A percentile compares a stretch with the other conserved stretches of the same genome.
phyloP scores from a whole-genome alignment of 2,113 vertebrate species.

The Gopherus evgoodei region DNA sequence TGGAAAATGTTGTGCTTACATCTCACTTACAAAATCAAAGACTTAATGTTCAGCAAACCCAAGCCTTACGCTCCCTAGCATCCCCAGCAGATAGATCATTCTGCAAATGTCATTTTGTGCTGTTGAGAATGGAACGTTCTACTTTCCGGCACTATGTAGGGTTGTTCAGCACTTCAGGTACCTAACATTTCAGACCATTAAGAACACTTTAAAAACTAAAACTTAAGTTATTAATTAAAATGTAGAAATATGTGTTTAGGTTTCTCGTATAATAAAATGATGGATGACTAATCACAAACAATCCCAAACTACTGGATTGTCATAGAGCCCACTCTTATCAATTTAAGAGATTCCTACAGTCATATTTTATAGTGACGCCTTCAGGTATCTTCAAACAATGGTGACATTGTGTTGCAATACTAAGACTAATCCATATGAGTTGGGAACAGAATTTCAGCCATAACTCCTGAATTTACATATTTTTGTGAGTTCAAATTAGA shows the following conservation, averaged over 20 bases:
- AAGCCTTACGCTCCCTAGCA: neutral
- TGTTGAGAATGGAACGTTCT: neutral
- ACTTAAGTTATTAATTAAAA: neutral
- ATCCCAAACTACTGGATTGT: neutral
- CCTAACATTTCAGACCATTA: neutral
- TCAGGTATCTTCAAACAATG: neutral
- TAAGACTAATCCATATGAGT: neutral
- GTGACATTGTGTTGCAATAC: accelerated
- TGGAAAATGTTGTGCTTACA: accelerated
- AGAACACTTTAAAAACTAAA: neutral
- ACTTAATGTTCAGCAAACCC: neutral
- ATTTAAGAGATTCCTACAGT: too few relatives aligned
- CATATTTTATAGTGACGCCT: neutral
- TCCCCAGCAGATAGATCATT: neutral
- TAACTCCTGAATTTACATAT: neutral
- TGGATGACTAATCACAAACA: too few relatives aligned
- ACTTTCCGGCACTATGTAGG: neutral
- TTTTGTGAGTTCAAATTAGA: neutral
- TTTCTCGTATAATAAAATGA: neutral
- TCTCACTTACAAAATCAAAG: accelerated
- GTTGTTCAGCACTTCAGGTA: neutral
- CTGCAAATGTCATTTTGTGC: neutral
- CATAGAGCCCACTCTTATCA: neutral
- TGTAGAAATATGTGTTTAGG: neutral
- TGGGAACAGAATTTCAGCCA: neutral